Evolutionary conservation across 2,888 invertebrate genomes (phyloP).

Genomic region (Rhogogaster chlorosoma): DNA sequence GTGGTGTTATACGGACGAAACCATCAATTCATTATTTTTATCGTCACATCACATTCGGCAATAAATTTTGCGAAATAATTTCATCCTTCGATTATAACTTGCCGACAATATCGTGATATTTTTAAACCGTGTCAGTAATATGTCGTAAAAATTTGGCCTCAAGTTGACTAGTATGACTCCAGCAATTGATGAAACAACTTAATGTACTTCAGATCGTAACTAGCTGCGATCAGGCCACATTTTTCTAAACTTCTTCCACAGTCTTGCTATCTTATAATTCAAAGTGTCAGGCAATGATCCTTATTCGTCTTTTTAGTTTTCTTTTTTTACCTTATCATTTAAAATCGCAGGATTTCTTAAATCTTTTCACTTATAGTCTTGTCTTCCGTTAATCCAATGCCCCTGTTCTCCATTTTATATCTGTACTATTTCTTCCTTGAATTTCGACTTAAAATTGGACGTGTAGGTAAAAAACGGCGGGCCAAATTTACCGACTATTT

Average conservation of each 20-base stretch:
- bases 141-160: no score
- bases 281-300: neutral
- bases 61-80: neutral
- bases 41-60: neutral
- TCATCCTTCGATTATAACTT: neutral
- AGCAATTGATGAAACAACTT: neutral
- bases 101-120: no score
- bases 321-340: neutral
- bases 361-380: neutral
- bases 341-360: neutral
- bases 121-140: no score
- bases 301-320: neutral
- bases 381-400: neutral
- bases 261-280: neutral
- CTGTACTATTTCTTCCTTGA: neutral
- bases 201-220: neutral
- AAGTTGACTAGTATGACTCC: no score
- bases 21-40: neutral
- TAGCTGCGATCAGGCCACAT: neutral
- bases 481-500: no score
- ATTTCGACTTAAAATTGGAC: no score
- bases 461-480: no score
- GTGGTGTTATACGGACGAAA: neutral
- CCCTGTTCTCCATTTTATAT: neutral
- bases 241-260: neutral